Evolutionary conservation across 2,888 invertebrate genomes (phyloP), one percentile per base, ranked within the genome.

Genomic region (Poecilus cupreus): DNA sequence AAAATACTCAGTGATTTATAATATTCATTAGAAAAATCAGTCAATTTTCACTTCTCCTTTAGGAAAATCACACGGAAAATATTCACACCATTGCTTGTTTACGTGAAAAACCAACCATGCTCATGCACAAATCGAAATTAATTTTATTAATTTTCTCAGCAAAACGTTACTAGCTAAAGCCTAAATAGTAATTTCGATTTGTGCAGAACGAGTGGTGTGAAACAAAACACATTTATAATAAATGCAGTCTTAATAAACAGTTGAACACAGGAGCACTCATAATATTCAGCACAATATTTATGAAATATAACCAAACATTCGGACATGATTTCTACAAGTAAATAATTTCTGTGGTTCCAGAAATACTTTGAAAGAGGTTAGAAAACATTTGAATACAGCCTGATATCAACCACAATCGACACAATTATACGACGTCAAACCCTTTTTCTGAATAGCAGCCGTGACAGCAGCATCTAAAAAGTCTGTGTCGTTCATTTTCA

Each of bases 391-490:
- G 4, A 32, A n/a, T n/a, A n/a, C 4, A 68, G 32, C 32, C 32
- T 43, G 43, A 18, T 32, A 75, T 81, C 75, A 81, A 64, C 81
- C 81, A 75, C 75, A 81, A 75, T 81, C 81, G 3, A 81, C 81
- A 46, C 82, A 82, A 57, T 81, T 83, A 77, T 83, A 90, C 32
- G 90, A 90, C 20, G 92, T 93, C 46, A 94, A 89, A 26, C 94
- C 94, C 88, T 94, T 94, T 87, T 93, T 93, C 86, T 93, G 92
- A 83, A 95, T 94, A 37, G 94, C 94, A 85, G 92, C 93, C 54
- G 93, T 91, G n/a, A 94, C 93, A n/a, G 94, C 94, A 72, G 93
- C 91, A 88, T 94, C 93, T 83, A 94, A 88, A 86, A 94, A 93
- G 85, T 94, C 93, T 87, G 87, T 85, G 82, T 88, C 87, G n/a